A percentile compares a stretch with the other conserved stretches of the same genome.
Conservation (phyloP, 1,140 invertebrate species). For the Drosophila burlai region DNA sequence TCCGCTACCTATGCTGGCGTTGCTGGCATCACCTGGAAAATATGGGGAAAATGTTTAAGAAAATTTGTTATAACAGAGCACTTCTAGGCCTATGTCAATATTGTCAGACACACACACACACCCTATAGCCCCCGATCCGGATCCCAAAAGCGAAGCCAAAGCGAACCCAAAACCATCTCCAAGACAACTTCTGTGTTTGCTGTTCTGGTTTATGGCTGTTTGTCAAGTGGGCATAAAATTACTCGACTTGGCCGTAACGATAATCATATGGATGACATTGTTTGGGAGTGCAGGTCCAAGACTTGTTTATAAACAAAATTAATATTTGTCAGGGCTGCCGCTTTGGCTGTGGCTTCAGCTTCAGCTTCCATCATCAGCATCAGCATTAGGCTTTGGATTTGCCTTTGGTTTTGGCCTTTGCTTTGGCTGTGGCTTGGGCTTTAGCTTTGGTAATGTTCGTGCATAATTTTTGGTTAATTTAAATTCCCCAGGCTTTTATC, state of each 20-base stretch:
- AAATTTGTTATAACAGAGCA: constrained; percentile 12
- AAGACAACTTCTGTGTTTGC: constrained; percentile 50
- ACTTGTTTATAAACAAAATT: constrained; percentile 78
- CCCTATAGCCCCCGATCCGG: constrained; percentile 4
- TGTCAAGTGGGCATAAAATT: constrained; percentile 80
- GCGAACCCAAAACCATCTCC: constrained; percentile 16
- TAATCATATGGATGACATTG: constrained; percentile 83
- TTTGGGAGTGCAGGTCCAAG: constrained; percentile 68
- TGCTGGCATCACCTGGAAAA: constrained; percentile 95
- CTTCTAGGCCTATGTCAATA: constrained; percentile 63
- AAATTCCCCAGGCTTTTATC: constrained; percentile 81
- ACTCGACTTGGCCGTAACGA: constrained; percentile 73
- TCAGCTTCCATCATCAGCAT: not conserved
- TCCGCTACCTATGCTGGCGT: constrained; percentile 96
- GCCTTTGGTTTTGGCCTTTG: constrained; percentile 8
- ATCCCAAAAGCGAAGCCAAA: not conserved
- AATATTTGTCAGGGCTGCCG: constrained; percentile 79
- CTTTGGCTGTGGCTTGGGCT: constrained; percentile 7
- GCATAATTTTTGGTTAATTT: constrained; percentile 84
- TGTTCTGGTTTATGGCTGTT: constrained; percentile 74
- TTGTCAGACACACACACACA: constrained; percentile 40
- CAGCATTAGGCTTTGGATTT: constrained; percentile 8
- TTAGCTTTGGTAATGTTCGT: constrained; percentile 71
- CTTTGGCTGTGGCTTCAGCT: constrained; percentile 3
- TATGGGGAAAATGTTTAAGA: constrained; percentile 8